These are phyloP conservation scores for Nasalis larvatus DNA, from an alignment of 2,113 vertebrate species.

Conservation along the genomic window DNA sequence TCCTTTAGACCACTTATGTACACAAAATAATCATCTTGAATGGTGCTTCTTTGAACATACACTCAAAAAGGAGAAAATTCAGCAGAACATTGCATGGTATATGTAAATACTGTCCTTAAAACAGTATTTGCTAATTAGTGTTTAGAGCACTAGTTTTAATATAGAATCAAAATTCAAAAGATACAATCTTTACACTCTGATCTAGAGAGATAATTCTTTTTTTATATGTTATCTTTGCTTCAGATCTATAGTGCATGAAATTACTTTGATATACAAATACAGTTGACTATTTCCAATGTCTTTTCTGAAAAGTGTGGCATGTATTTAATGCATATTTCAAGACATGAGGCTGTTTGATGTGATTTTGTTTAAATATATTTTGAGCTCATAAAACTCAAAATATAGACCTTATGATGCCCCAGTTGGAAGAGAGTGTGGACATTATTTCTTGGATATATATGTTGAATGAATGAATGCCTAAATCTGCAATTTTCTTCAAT, in stretches of 20 bases:
- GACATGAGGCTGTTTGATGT: constrained; percentile 41
- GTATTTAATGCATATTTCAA: constrained; percentile 47
- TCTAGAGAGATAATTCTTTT: constrained; percentile 5
- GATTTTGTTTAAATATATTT: constrained; percentile 64
- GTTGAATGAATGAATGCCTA: constrained; percentile 41
- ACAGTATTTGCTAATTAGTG: constrained; percentile 24
- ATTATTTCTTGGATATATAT: constrained; percentile 46
- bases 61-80: constrained; percentile 29
- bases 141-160: constrained; percentile 24
- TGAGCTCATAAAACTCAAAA: constrained; percentile 37
- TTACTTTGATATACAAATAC: constrained; percentile 38
- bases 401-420: background rate
- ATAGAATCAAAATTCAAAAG: constrained; percentile 42
- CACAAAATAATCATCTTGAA: background rate
- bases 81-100: constrained; percentile 3
- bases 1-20: background rate
- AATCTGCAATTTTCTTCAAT: constrained; percentile 57
- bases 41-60: background rate
- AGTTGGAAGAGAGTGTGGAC: constrained; percentile 26
- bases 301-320: background rate
- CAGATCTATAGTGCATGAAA: background rate
- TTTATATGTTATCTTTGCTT: background rate
- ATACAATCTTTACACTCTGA: background rate
- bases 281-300: background rate
- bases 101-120: constrained; percentile 23